Base-by-base conservation (phyloP, 1,140 invertebrate species). In the Pectinophora gossypiella region DNA sequence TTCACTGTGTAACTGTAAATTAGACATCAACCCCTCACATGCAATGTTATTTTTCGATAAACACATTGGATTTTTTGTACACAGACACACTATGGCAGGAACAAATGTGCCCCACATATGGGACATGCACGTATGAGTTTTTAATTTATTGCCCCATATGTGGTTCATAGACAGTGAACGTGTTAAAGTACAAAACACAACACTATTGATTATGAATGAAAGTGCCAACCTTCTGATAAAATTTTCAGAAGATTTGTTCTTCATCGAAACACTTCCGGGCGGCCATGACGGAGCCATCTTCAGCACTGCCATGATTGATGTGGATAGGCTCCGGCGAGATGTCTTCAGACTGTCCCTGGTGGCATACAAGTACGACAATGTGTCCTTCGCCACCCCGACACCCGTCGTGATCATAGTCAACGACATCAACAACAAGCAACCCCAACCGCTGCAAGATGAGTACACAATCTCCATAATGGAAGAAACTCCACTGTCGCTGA, bases 361-460 rank as follows among this genome's bases (percentile, higher is more conserved):
- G 20, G 90, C 90, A 0, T 90, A 89, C 58, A 90, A 91, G 62
- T 68, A 67, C 23, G 71, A 85, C 19, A 82, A 90, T 45, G 54
- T 59, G 20, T 59, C 62, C 0, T 89, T 79, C 35, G 62, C 52
- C 5, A 85, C 81, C 0, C 59, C 59, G 3, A 58, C 72, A 10
- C 66, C 64, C 3, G 81, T 90, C 0, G 76, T 85, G 0, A 85
- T 91, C 22, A 89, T 90, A 16, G 76, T 91, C 15, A 79, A 89
- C 22, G 90, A 91, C 56, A 64, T 90, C 1, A 90, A 91, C 53
- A 89, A 91, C 59, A 81, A 91, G 61, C 56, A 35, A n/a, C 90
- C 90, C 0, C 58, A 68, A 59, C 80, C 88, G 0, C 47, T 74
- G 4, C 60, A 76, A 0, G 36, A 72, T 2, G 64, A 64, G 7